Conservation (phyloP, 2,113 vertebrate species). For the Benthochromis sp. region DNA sequence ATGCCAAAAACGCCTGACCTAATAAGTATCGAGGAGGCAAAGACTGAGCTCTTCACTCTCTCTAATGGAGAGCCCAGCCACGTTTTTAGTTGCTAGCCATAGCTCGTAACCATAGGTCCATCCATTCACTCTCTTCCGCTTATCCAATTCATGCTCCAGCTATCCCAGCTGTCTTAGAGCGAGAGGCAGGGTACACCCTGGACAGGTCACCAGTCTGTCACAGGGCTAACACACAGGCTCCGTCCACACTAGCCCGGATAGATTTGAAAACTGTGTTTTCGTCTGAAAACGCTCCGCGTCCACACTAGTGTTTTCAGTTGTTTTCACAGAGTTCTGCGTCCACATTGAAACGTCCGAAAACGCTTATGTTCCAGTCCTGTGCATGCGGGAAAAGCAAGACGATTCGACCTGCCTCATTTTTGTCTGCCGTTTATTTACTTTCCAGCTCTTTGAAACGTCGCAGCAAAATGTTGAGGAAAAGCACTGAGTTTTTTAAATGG, state of each 20-base stretch:
- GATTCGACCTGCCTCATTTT: not conserved
- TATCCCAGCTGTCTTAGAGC: not conserved
- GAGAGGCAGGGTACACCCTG: not conserved
- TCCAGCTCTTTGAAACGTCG: not conserved
- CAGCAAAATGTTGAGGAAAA: not conserved
- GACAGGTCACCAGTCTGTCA: not conserved
- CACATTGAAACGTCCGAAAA: not conserved
- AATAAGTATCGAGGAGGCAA: not conserved
- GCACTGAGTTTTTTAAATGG: not conserved
- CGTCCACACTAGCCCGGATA: not conserved
- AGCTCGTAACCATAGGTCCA: fast-evolving
- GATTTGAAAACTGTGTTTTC: not conserved
- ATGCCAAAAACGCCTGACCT: not conserved
- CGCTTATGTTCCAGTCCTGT: not conserved
- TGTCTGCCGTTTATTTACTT: not conserved
- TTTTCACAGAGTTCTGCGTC: not conserved
- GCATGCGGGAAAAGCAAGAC: not conserved
- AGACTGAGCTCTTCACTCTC: not conserved
- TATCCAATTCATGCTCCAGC: not conserved
- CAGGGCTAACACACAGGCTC: not conserved
- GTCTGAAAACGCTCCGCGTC: not conserved
- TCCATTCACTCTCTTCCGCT: not conserved
- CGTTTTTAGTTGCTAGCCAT: not conserved
- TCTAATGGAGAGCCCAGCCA: not conserved
- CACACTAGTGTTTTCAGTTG: not conserved